Percentiles rank a stretch among this genome's conserved stretches.
These are phyloP conservation scores for Anarrhichthys ocellatus DNA, from an alignment of 2,113 vertebrate species.

Conservation along the genomic window DNA sequence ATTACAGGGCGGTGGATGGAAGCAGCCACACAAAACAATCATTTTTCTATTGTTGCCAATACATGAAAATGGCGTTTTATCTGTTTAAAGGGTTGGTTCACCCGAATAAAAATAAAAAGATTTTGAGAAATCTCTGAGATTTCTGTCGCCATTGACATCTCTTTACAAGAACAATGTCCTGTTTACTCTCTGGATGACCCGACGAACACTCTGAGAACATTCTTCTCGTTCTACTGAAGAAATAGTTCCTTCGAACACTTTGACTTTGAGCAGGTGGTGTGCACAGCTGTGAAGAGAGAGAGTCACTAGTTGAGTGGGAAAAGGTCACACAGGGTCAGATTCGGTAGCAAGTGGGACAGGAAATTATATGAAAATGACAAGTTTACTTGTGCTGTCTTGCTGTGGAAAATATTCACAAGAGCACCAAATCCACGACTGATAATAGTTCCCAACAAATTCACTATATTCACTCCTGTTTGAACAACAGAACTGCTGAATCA, in stretches of 20 bases:
- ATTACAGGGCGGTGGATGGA: constrained; percentile 60
- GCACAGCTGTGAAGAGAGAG: neutral
- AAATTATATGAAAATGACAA: neutral
- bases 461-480: too few relatives aligned
- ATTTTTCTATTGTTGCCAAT: constrained; percentile 44
- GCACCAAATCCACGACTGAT: too few relatives aligned
- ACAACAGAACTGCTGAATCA: neutral
- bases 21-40: constrained; percentile 53
- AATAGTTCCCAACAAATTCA: too few relatives aligned
- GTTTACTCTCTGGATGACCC: neutral
- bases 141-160: neutral
- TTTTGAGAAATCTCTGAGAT: neutral
- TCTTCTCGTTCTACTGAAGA: neutral
- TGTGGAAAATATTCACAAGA: too few relatives aligned
- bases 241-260: neutral
- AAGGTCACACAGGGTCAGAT: constrained; percentile 24
- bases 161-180: neutral
- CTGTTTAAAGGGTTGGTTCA: constrained; percentile 4
- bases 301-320: constrained; percentile 7
- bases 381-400: too few relatives aligned
- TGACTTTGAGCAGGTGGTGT: constrained; percentile 10
- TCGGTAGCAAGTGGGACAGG: constrained; percentile 18
- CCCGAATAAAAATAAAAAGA: neutral
- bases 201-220: neutral
- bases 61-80: neutral